Evolutionary conservation across 1,140 invertebrate species (phyloP).

Genomic region (Thereuonema tuberculata): DNA sequence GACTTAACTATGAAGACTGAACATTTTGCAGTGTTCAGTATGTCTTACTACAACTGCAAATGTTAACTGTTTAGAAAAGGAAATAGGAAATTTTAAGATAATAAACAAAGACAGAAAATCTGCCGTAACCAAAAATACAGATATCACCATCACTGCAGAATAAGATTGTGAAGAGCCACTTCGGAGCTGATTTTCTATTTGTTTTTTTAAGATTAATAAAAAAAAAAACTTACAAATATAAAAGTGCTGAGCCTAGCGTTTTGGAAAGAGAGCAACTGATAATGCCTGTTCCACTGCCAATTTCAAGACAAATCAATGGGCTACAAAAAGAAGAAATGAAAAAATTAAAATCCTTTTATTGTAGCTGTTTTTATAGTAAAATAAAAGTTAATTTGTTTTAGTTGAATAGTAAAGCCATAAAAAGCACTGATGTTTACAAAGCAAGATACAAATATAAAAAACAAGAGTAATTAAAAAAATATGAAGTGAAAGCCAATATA

Average conservation of each 20-base stretch:
- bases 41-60: too few species aligned
- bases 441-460: neutral
- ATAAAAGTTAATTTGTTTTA: slow-evolving; percentile 2
- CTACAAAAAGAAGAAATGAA: slow-evolving; percentile 28
- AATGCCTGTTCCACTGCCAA: slow-evolving; percentile 88
- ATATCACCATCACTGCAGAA: too few species aligned
- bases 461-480: neutral
- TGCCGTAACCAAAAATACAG: too few species aligned
- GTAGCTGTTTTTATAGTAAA: neutral
- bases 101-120: too few species aligned
- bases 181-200: too few species aligned
- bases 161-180: too few species aligned
- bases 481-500: neutral
- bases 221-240: slow-evolving; percentile 32
- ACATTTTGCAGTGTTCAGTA: too few species aligned
- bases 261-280: slow-evolving; percentile 70
- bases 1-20: too few species aligned
- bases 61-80: too few species aligned
- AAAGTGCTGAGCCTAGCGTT: slow-evolving; percentile 39
- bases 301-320: slow-evolving; percentile 65
- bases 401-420: slow-evolving; percentile 29
- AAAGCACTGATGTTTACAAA: slow-evolving; percentile 21
- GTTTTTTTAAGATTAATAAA: too few species aligned
- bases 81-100: too few species aligned
- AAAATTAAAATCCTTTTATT: neutral